phyloP scores from a whole-genome alignment of 2,113 vertebrate species.

The Charadrius vociferus region DNA sequence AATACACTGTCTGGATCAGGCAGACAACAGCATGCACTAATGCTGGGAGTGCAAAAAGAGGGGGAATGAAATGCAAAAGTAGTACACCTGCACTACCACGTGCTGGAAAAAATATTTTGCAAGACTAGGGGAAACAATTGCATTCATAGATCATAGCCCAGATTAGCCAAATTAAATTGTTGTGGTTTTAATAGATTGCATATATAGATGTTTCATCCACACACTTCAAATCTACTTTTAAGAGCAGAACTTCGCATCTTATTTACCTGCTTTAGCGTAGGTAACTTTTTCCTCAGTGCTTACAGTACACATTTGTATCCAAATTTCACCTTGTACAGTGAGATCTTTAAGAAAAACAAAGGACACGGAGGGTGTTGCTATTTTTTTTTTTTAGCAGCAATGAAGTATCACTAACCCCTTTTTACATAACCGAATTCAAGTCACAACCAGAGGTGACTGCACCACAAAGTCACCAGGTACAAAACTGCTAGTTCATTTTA shows the following conservation, averaged over 20 bases:
- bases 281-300: slow-evolving; percentile 82
- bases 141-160: slow-evolving; percentile 59
- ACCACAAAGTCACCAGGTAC: slow-evolving; percentile 86
- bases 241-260: slow-evolving; percentile 85
- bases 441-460: slow-evolving; percentile 88
- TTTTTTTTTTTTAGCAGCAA: slow-evolving; percentile 81
- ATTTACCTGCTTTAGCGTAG: slow-evolving; percentile 89
- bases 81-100: slow-evolving; percentile 13
- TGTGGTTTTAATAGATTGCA: slow-evolving; percentile 87
- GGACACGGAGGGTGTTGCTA: slow-evolving; percentile 84
- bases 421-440: slow-evolving; percentile 88
- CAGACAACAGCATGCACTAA: slow-evolving; percentile 38
- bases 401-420: slow-evolving; percentile 84
- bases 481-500: slow-evolving; percentile 84
- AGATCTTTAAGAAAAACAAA: slow-evolving; percentile 83
- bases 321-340: slow-evolving; percentile 83
- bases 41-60: slow-evolving; percentile 24
- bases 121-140: slow-evolving; percentile 21
- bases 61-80: slow-evolving; percentile 30
- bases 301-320: slow-evolving; percentile 85
- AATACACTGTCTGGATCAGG: slow-evolving; percentile 68
- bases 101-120: slow-evolving; percentile 37
- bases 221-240: slow-evolving; percentile 86
- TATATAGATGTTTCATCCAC: slow-evolving; percentile 92
- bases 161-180: slow-evolving; percentile 70